A percentile compares a stretch with the other conserved stretches of the same genome.
phyloP scores from a whole-genome alignment of 2,888 invertebrate species.

The Heliconius ethilla region DNA sequence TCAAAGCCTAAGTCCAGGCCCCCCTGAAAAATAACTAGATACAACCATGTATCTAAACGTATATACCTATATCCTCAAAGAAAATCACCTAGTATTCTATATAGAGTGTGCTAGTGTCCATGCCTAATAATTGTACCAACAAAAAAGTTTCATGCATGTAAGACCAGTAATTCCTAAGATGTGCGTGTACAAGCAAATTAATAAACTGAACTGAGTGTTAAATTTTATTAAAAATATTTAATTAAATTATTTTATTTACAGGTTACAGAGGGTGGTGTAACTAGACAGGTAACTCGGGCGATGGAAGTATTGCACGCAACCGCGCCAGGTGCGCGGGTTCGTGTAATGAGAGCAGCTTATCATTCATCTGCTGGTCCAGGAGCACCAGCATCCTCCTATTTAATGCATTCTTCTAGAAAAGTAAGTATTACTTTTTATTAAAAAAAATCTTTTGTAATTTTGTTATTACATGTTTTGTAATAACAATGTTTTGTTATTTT shows the following conservation, averaged over 20 bases:
- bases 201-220: neutral
- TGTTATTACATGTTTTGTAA: too few relatives aligned
- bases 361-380: conserved; percentile 74
- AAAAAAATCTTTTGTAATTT: neutral
- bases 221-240: neutral
- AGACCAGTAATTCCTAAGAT: neutral
- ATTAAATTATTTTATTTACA: conserved; percentile 48
- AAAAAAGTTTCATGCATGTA: neutral
- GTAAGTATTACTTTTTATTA: neutral
- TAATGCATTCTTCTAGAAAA: conserved; percentile 74
- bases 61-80: too few relatives aligned
- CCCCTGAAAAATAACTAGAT: too few relatives aligned
- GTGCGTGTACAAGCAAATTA: neutral
- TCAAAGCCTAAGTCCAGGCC: too few relatives aligned
- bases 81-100: too few relatives aligned
- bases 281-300: conserved; percentile 77
- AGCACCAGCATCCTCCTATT: conserved; percentile 65
- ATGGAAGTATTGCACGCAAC: conserved; percentile 88
- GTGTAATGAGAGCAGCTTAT: conserved; percentile 86
- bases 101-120: neutral
- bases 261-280: conserved; percentile 76
- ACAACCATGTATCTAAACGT: too few relatives aligned
- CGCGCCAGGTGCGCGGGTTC: conserved; percentile 85
- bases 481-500: too few relatives aligned
- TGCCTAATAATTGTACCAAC: neutral